Evolutionary conservation across 1,140 invertebrate species (phyloP), one percentile per base, ranked within the genome.

Genomic region (Euglossa dilemma): DNA sequence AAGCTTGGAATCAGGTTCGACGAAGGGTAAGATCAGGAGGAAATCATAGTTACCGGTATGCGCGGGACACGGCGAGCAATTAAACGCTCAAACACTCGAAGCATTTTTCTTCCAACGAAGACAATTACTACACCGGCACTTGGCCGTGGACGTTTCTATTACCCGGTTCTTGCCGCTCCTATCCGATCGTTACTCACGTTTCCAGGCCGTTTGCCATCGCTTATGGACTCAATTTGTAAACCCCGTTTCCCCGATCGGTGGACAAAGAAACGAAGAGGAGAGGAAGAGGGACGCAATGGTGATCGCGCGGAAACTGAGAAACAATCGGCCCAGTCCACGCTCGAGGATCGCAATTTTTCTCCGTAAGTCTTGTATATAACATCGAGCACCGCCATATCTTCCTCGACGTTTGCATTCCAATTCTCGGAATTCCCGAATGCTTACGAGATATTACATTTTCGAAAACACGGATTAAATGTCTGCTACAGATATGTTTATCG

Each of bases 181-280:
- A 28, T 47, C 45, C 73, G 57, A 75, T 75, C 73, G 73, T 75
- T 61, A 75, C 73, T 75, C 73, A 47, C 57, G 75, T 78, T 78
- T 54, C 75, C 50, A 45, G 20, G 8, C 52, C 64, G 36, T 66
- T 57, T 56, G 50, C 67, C 45, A 64, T 64, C 70, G 45, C 20
- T 64, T 74, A 66, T 66, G 52, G 59, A 45, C 71, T 64, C 79
- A 74, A 81, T 81, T 81, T 81, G 77, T 78, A 69, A 78, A 66
- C 28, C 43, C 52, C 25, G 56, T 71, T 61, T 50, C 54, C 25
- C 25, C 78, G 36, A 80, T 80, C 57, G 64, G 7, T 18, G 36
- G 28, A 79, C 69, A 45, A 63, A 25, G 54, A 66, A 71, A 45
- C 28, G 74, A 25, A 23, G 28, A 20, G 61, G 23, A 74, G 50